A percentile compares a stretch with the other conserved stretches of the same genome.
Evolutionary conservation across 2,113 vertebrate genomes (phyloP).

Genomic region (Alligator sinensis): DNA sequence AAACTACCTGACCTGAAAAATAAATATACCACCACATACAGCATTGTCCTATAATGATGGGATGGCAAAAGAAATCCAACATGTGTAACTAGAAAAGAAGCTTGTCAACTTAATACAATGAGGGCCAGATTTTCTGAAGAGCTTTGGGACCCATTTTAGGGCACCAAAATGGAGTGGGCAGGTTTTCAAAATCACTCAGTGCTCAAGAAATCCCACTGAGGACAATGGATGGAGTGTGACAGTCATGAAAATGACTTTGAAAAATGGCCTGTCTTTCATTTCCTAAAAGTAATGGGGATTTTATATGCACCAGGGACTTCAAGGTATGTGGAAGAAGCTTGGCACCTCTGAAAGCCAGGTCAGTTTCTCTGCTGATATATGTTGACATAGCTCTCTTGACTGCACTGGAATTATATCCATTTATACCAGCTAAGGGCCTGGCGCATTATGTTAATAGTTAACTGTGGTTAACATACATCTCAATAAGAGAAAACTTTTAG

Average conservation of each 20-base stretch:
- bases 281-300: conserved; percentile 5
- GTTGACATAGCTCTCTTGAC: rapidly evolving
- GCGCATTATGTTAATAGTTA: not conserved
- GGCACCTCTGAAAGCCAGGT: not conserved
- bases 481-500: not conserved
- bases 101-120: not conserved
- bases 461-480: not conserved
- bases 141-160: not conserved
- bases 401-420: not conserved
- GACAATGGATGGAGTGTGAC: not conserved
- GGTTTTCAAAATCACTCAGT: not conserved
- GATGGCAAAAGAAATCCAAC: conserved; percentile 20
- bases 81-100: conserved; percentile 19
- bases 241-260: conserved; percentile 1
- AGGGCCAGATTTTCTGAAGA: not conserved
- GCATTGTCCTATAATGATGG: conserved; percentile 9
- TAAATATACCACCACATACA: conserved; percentile 22
- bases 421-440: not conserved
- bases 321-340: conserved; percentile 8
- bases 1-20: conserved; percentile 60
- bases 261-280: conserved; percentile 21
- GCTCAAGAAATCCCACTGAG: not conserved
- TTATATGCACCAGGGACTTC: not conserved
- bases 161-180: not conserved
- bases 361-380: not conserved